These are phyloP conservation scores for Drosophila teissieri DNA, from an alignment of 1,140 invertebrate species.

Conservation along the genomic window DNA sequence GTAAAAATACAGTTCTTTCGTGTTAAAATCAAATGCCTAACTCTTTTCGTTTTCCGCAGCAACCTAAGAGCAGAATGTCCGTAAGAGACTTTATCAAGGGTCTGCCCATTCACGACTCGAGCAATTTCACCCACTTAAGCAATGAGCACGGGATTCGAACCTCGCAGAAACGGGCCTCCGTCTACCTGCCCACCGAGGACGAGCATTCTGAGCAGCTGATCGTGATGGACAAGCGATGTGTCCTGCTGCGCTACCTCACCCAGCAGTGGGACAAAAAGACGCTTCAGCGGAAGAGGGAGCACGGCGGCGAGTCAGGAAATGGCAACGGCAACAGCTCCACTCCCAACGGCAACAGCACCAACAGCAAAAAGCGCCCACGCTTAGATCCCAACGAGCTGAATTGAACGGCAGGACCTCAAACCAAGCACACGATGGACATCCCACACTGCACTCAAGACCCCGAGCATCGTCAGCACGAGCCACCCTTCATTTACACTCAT, in stretches of 20 bases:
- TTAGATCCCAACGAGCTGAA: conserved; percentile 73
- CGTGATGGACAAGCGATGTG: conserved; percentile 97
- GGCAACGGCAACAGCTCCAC: conserved; percentile 50
- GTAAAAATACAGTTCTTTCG: neutral
- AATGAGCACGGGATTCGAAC: conserved; percentile 93
- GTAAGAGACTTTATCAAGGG: conserved; percentile 93
- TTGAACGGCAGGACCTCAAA: conserved; percentile 18
- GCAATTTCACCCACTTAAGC: conserved; percentile 95
- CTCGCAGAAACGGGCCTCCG: conserved; percentile 93
- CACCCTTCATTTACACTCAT: conserved; percentile 14
- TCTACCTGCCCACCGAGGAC: conserved; percentile 95
- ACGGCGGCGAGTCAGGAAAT: conserved; percentile 52
- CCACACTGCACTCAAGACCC: conserved; percentile 3
- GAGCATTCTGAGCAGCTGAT: conserved; percentile 96
- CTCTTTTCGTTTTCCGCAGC: neutral
- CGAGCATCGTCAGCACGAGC: conserved; percentile 6
- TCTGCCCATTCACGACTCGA: conserved; percentile 94
- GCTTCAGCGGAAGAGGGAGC: conserved; percentile 86
- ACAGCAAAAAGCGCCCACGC: conserved; percentile 81
- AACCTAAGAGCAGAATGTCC: conserved; percentile 86
- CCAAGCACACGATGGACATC: conserved; percentile 1
- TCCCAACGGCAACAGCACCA: conserved; percentile 31
- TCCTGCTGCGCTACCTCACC: conserved; percentile 95
- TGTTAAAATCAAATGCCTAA: neutral
- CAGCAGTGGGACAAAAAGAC: conserved; percentile 97